A percentile compares a stretch with the other conserved stretches of the same genome.
Conservation (phyloP, 2,113 vertebrate species). For the Myanophis thanlyinensis region DNA sequence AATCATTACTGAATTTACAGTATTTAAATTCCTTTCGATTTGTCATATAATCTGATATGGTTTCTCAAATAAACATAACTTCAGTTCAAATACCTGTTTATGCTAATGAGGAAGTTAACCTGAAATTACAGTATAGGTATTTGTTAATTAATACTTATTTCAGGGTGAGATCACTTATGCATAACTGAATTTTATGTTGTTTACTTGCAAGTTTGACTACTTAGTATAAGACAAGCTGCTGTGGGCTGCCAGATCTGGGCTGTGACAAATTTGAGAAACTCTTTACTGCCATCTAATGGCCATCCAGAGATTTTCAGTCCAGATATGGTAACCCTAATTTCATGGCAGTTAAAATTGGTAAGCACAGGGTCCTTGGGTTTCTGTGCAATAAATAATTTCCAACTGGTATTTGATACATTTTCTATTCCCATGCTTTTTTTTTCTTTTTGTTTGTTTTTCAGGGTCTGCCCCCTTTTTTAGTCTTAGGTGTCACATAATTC, state of each 20-base stretch:
- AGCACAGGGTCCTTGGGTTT: not conserved
- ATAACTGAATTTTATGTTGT: constrained; percentile 51
- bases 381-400: not conserved
- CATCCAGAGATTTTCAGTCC: not conserved
- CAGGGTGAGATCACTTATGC: constrained; percentile 58
- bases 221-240: constrained; percentile 53
- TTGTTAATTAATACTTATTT: constrained; percentile 65
- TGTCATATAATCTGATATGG: not conserved
- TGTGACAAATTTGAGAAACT: not conserved
- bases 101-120: constrained; percentile 46
- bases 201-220: constrained; percentile 59
- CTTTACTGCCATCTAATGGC: not conserved
- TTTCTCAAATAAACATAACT: not conserved
- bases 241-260: constrained; percentile 1
- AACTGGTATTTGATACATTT: not conserved
- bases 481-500: not conserved
- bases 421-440: not conserved
- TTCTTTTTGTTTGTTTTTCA: not conserved
- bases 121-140: constrained; percentile 30
- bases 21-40: fast-evolving
- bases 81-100: constrained; percentile 14
- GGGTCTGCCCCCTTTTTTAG: not conserved
- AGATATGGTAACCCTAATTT: not conserved
- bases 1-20: fast-evolving
- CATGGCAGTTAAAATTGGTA: not conserved